These are phyloP conservation scores for Gymnobelideus leadbeateri DNA, from an alignment of 2,113 vertebrate genomes.

Conservation along the genomic window DNA sequence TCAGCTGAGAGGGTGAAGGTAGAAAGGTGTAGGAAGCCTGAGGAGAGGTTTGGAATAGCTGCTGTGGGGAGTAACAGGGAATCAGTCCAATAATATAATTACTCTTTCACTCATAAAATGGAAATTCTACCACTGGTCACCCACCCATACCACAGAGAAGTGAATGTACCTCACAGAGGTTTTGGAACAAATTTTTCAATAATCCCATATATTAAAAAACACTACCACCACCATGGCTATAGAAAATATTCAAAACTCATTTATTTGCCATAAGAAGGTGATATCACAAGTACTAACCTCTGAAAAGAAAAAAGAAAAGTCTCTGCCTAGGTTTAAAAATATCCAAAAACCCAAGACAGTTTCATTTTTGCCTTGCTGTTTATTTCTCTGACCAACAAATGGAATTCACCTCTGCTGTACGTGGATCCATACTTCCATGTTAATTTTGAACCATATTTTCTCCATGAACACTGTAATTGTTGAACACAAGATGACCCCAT, in stretches of 20 bases:
- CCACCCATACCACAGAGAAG: constrained; percentile 1
- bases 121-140: constrained; percentile 13
- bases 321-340: constrained; percentile 50
- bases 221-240: constrained; percentile 13
- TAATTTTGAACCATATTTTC: constrained; percentile 38
- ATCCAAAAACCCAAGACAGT: neutral
- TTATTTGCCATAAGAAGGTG: constrained; percentile 54
- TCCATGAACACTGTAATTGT: constrained; percentile 1
- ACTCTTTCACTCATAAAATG: neutral
- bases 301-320: constrained; percentile 50
- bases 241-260: constrained; percentile 61
- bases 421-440: constrained; percentile 20
- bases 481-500: neutral
- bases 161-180: constrained; percentile 20
- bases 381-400: constrained; percentile 33
- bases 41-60: neutral
- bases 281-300: constrained; percentile 44
- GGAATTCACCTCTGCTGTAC: constrained; percentile 33
- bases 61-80: neutral
- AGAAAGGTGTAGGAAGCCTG: neutral
- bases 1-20: neutral
- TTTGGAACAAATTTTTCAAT: constrained; percentile 59
- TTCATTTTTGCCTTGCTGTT: constrained; percentile 42
- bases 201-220: constrained; percentile 47
- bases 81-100: neutral